Base-by-base conservation (phyloP, 1,140 invertebrate species). In the Camponotus floridanus region DNA sequence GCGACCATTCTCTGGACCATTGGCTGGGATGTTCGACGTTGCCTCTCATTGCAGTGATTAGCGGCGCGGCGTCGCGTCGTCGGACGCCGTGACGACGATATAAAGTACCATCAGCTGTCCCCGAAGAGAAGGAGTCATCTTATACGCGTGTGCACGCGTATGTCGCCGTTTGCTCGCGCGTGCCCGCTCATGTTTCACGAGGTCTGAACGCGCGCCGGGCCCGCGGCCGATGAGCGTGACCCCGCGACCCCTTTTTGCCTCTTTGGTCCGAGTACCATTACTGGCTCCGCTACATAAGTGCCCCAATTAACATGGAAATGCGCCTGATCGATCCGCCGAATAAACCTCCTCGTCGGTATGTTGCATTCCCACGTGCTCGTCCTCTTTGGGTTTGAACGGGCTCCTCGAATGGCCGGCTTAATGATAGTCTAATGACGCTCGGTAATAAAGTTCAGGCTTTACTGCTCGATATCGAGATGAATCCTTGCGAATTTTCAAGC, bases 21-120 rank as follows among this genome's bases (percentile, higher is more conserved):
- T 26, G 80, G 87, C 57, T 86, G 90, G 90, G 87, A 84, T 87
- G 88, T 91, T 88, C 87, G 70, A 88, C 88, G 87, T 84, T 79
- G 87, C 76, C 64, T 92, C 68, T 84, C 84, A 88, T 90, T 83
- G 74, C 88, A 78, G 85, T 88, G 91, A 92, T 92, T 91, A 92
- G 88, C 89, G 84, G 78, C 55, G 76, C 76, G 64, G 48, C 64
- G 65, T 67, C 42, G 61, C 48, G 48, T 80, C 48, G 48, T 70
- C 55, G 55, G 31, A 48, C 42, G 39, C 80, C 45, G 39, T 67
- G 73, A 78, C 73, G 61, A 78, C 33, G 73, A 81, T 71, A 64
- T 80, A 31, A 70, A 81, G 51, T 51, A 68, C 51, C 74, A 68
- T 85, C 31, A 45, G 45, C 59, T 62, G 71, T 78, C n/a, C 45